Conservation (phyloP, 2,888 invertebrate genomes). For the Pseudoips prasinana region DNA sequence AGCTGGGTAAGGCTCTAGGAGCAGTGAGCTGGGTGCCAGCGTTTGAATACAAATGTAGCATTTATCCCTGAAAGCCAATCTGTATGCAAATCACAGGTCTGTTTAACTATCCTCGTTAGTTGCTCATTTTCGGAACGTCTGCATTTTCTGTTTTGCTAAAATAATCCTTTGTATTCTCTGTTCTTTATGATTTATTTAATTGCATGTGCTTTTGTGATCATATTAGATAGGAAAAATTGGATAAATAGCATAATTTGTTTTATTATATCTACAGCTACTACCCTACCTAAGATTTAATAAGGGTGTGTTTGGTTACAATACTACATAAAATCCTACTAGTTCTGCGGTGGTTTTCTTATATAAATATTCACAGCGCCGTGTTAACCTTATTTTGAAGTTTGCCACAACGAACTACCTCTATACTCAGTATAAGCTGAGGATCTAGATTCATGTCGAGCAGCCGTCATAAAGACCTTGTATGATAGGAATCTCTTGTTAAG, state of each 20-base stretch:
- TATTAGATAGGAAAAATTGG: background rate
- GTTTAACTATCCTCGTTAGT: constrained; percentile 81
- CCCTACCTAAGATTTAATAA: too few species aligned
- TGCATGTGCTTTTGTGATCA: background rate
- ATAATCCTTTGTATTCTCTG: constrained; percentile 39
- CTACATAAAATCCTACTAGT: too few species aligned
- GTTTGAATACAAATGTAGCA: constrained; percentile 81
- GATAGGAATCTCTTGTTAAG: too few species aligned
- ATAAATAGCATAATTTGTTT: background rate
- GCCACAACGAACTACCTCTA: too few species aligned
- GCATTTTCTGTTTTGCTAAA: constrained; percentile 58
- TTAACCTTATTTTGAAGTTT: too few species aligned
- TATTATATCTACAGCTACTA: too few species aligned
- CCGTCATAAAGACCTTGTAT: too few species aligned
- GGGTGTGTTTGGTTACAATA: too few species aligned
- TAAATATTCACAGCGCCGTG: too few species aligned
- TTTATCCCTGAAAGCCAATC: constrained; percentile 81
- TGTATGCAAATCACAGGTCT: constrained; percentile 79
- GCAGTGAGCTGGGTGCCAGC: constrained; percentile 69
- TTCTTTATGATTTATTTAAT: constrained; percentile 25
- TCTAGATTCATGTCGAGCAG: too few species aligned
- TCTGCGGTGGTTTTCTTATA: too few species aligned
- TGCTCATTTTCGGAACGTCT: constrained; percentile 78
- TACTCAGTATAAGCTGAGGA: too few species aligned
- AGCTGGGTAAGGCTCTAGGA: constrained; percentile 72